These are phyloP conservation scores for Pheosia tremula DNA, from an alignment of 2,888 invertebrate genomes.

Conservation along the genomic window DNA sequence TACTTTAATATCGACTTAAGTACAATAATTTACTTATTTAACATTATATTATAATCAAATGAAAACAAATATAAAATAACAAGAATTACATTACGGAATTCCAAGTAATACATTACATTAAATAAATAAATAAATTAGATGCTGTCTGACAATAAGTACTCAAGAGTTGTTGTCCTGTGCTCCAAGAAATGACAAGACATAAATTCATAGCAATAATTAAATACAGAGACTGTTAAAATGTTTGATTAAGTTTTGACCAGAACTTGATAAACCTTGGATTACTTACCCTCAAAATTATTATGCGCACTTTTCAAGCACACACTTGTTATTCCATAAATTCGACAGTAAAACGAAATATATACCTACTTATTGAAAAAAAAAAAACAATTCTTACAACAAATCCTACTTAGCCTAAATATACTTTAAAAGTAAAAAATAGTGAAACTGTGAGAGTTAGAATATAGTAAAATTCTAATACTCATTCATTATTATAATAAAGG, in stretches of 20 bases:
- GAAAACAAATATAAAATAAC: neutral
- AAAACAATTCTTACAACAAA: conserved; percentile 40
- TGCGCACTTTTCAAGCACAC: conserved; percentile 31
- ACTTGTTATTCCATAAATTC: conserved; percentile 28
- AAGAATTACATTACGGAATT: conserved; percentile 22
- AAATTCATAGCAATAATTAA: too few relatives aligned
- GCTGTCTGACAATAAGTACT: too few relatives aligned
- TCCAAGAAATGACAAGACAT: too few relatives aligned
- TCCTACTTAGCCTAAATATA: conserved; percentile 57
- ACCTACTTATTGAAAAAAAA: conserved; percentile 14
- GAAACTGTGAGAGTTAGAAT: conserved; percentile 69
- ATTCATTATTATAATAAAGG: conserved; percentile 49
- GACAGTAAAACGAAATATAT: conserved; percentile 16
- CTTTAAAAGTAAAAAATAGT: conserved; percentile 63
- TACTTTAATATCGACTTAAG: neutral
- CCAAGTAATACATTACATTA: conserved; percentile 20
- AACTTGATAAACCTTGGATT: too few relatives aligned
- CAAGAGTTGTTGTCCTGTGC: too few relatives aligned
- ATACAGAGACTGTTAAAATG: too few relatives aligned
- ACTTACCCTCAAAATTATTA: conserved; percentile 6
- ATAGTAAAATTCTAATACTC: conserved; percentile 69
- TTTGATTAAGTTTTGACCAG: too few relatives aligned
- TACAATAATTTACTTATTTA: neutral
- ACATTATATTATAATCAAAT: neutral
- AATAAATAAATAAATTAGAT: neutral